Base-by-base conservation (phyloP, 2,888 invertebrate genomes). In the Nymphalis urticae region DNA sequence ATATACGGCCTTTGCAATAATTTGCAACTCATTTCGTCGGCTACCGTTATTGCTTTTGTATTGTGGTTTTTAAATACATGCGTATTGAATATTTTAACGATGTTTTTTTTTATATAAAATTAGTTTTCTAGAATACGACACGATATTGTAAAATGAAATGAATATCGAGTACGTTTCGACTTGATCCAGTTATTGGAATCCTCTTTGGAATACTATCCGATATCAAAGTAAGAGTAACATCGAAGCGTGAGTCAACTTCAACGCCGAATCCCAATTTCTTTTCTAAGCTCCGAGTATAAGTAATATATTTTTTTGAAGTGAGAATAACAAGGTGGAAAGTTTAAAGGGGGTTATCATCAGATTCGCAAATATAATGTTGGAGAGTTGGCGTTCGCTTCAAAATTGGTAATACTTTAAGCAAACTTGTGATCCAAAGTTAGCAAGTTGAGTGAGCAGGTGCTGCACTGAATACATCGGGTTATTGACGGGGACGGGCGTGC, bases 321-420 rank as follows among this genome's bases (percentile, higher is more conserved):
- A 77, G 70, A 73, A 72, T 85, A 83, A 84, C 81, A 77, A 85
- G 83, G 78, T 81, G 78, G 73, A 79, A 86, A 87, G 79, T 88
- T 86, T 79, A 68, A 21, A 64, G 73, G 74, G 79, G 79, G 79
- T 85, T 87, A 85, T 86, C 85, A 85, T 85, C 83, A 85, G 82
- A 81, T 82, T 84, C 82, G 79, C 86, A 85, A 88, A 88, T 83
- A 87, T 88, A 84, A 86, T 85, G 84, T 81, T 36, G 62, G 78
- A 81, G 80, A 80, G 77, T 75, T 75, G 78, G 78, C 80, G 84
- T 84, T 82, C 83, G 85, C 83, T 85, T 83, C 81, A 83, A 88
- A 88, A 87, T 88, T 87, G 82, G 85, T 89, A 88, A 90, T 88
- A 89, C 87, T 90, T 90, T 88, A 86, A 83, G 84, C 81, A 90